Conservation (phyloP, 1,140 invertebrate species). For the Phocides pigmalion region DNA sequence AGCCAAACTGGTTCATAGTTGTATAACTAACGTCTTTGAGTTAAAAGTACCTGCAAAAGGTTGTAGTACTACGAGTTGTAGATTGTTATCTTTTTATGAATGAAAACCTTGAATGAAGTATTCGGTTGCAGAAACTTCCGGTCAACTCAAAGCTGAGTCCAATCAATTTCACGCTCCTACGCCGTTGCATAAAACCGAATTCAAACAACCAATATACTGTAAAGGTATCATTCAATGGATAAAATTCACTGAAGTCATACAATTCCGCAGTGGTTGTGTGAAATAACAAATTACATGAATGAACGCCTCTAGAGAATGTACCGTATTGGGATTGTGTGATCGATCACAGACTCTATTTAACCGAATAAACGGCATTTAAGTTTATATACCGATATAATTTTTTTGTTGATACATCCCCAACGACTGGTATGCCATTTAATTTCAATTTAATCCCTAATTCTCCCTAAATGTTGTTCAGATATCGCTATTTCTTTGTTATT, state of each 20-base stretch:
- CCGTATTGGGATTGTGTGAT: slow-evolving; percentile 43
- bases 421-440: slow-evolving; percentile 55
- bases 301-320: slow-evolving; percentile 72
- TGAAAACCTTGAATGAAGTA: slow-evolving; percentile 59
- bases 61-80: slow-evolving; percentile 62
- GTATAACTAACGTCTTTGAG: neutral
- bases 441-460: slow-evolving; percentile 41
- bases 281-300: slow-evolving; percentile 63
- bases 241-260: slow-evolving; percentile 46
- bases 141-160: slow-evolving; percentile 47
- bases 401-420: slow-evolving; percentile 51
- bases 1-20: neutral
- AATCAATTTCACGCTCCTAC: slow-evolving; percentile 76
- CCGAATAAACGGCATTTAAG: slow-evolving; percentile 59
- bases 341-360: slow-evolving; percentile 53
- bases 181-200: slow-evolving; percentile 74
- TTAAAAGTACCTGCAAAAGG: slow-evolving; percentile 55
- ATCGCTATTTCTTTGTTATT: neutral
- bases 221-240: slow-evolving; percentile 47
- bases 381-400: slow-evolving; percentile 48
- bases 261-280: slow-evolving; percentile 48
- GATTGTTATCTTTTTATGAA: slow-evolving; percentile 51
- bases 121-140: slow-evolving; percentile 60
- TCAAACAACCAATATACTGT: slow-evolving; percentile 52
- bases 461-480: slow-evolving; percentile 32